Percentiles rank a stretch among this genome's conserved stretches.
Evolutionary conservation across 2,888 invertebrate species (phyloP).

Genomic region (Eristalis pertinax): DNA sequence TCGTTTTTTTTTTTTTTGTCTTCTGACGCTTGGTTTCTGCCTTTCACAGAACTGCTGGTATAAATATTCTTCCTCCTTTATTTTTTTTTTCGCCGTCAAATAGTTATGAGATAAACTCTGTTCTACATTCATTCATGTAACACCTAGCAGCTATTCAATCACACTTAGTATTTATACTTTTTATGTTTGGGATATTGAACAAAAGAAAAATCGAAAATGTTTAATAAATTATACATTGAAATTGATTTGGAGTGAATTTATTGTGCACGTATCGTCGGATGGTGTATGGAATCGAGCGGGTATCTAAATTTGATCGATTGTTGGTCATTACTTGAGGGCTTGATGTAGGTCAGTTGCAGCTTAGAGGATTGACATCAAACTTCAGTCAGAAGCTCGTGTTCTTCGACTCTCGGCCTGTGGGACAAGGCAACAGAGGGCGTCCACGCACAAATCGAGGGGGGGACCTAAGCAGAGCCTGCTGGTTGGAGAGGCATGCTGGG

Average conservation of each 20-base stretch:
- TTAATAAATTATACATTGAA: conserved; percentile 52
- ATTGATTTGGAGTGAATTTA: background rate
- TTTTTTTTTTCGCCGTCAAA: conserved; percentile 5
- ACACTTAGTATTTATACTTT: conserved; percentile 57
- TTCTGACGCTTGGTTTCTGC: conserved; percentile 12
- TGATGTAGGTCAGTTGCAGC: no score
- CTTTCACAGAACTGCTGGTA: conserved; percentile 33
- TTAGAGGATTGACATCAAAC: no score
- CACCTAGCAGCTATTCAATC: conserved; percentile 35
- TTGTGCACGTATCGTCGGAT: background rate
- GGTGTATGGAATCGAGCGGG: background rate
- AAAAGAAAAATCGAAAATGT: conserved; percentile 26
- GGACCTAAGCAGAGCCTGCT: no score
- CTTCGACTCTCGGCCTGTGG: no score
- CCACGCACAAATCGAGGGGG: no score
- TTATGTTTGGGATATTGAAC: conserved; percentile 49
- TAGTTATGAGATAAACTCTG: conserved; percentile 18
- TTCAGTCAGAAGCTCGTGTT: no score
- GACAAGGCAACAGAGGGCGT: no score
- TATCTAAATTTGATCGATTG: no score
- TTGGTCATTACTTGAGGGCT: no score
- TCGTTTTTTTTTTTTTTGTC: conserved; percentile 14
- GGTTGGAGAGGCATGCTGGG: no score
- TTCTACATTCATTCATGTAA: conserved; percentile 1
- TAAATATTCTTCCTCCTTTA: conserved; percentile 14